A percentile compares a stretch with the other conserved stretches of the same genome.
Evolutionary conservation across 2,888 invertebrate genomes (phyloP).

Genomic region (Nyleta sp.): DNA sequence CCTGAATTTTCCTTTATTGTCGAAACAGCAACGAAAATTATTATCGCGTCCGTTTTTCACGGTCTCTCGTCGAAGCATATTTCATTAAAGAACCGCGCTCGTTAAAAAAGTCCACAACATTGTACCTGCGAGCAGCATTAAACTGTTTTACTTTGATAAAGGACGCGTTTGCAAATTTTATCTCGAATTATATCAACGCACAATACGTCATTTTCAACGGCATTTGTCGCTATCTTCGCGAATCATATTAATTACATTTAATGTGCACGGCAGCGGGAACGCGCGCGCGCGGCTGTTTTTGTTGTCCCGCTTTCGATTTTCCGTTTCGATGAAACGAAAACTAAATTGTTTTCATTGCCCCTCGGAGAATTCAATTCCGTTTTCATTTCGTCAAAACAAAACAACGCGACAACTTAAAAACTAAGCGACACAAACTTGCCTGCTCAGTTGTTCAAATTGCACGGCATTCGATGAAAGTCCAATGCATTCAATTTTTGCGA

Average conservation of each 20-base stretch:
- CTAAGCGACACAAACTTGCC: slow-evolving; percentile 6
- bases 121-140: slow-evolving; percentile 14
- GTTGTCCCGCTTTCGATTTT: slow-evolving; percentile 15
- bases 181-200: neutral
- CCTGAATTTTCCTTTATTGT: slow-evolving; percentile 47
- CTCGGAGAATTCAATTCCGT: slow-evolving; percentile 36
- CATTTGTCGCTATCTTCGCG: too few species aligned
- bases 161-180: slow-evolving; percentile 18
- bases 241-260: slow-evolving; percentile 21
- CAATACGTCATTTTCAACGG: too few species aligned
- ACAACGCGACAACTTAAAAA: slow-evolving; percentile 19
- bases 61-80: slow-evolving; percentile 35
- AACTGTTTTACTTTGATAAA: slow-evolving; percentile 24
- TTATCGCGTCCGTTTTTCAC: slow-evolving; percentile 41
- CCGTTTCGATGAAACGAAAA: slow-evolving; percentile 43
- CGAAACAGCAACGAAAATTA: slow-evolving; percentile 52
- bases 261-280: too few species aligned
- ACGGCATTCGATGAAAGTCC: too few species aligned
- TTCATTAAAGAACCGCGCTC: slow-evolving; percentile 47
- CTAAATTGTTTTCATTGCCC: slow-evolving; percentile 39
- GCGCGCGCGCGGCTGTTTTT: slow-evolving; percentile 1
- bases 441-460: slow-evolving; percentile 3
- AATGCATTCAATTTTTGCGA: too few species aligned
- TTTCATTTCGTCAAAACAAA: slow-evolving; percentile 45
- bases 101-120: slow-evolving; percentile 49